phyloP scores from a whole-genome alignment of 2,797 vertebrate genomes.

The Rousettus madagascariensis region DNA sequence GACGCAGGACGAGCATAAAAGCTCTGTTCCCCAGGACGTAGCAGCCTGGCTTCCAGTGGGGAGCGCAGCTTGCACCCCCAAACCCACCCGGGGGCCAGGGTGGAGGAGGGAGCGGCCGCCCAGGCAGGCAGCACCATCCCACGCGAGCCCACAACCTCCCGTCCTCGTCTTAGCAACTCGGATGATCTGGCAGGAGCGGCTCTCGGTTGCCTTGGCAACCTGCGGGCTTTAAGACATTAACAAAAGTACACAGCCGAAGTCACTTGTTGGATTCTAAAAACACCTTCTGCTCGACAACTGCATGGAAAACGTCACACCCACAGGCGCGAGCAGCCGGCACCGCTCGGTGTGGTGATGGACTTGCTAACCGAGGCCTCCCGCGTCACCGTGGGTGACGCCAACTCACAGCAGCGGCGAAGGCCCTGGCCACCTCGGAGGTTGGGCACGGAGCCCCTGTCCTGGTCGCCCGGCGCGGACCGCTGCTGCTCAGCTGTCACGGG shows the following conservation, averaged over 20 bases:
- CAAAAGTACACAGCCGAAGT: constrained; percentile 66
- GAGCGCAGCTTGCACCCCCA: not conserved
- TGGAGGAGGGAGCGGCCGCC: not conserved
- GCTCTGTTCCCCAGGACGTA: not conserved
- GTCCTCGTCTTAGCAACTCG: not conserved
- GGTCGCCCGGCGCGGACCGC: not conserved
- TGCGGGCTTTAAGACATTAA: constrained; percentile 20
- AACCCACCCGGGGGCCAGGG: accelerated
- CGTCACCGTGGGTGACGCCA: accelerated
- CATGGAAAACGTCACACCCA: constrained; percentile 62
- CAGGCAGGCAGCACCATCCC: not conserved
- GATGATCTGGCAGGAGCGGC: not conserved
- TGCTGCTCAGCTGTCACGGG: not conserved
- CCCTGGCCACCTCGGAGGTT: not conserved
- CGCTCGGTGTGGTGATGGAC: accelerated
- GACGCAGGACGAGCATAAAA: not conserved
- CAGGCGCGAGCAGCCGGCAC: not conserved
- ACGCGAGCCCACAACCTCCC: not conserved
- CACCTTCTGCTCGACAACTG: constrained; percentile 70
- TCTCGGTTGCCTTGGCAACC: constrained; percentile 68
- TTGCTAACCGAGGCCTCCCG: not conserved
- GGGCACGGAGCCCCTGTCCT: not conserved
- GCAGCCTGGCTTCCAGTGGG: not conserved
- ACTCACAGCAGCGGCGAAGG: accelerated
- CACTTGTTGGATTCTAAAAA: constrained; percentile 74